Evolutionary conservation across 2,797 vertebrate genomes (phyloP).

Genomic region (Clarias pachynema): DNA sequence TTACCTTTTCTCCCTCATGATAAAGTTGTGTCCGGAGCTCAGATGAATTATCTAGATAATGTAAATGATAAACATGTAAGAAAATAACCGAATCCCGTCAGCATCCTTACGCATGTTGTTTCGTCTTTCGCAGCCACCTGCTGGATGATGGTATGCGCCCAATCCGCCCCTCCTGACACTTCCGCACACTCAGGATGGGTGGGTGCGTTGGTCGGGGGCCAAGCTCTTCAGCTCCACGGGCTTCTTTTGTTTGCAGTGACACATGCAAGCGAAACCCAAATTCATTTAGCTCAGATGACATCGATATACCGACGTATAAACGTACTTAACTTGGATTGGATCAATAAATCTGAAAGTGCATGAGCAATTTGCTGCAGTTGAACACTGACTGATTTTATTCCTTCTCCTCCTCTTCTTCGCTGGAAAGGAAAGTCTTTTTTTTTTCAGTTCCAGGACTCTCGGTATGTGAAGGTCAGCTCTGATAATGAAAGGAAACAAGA

Average conservation of each 20-base stretch:
- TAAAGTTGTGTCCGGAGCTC: background rate
- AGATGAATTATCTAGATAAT: background rate
- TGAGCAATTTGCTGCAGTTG: background rate
- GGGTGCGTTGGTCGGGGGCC: background rate
- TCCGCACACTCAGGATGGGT: background rate
- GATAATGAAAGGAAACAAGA: constrained; percentile 14
- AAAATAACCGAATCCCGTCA: background rate
- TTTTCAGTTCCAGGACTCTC: background rate
- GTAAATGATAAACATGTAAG: no score
- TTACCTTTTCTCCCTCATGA: background rate
- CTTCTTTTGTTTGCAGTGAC: background rate
- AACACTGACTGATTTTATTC: background rate
- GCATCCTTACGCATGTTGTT: background rate
- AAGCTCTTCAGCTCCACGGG: background rate
- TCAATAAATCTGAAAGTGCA: background rate
- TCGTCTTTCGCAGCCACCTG: constrained; percentile 2
- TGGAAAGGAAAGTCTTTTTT: background rate
- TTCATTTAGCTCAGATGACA: background rate
- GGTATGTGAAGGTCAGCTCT: background rate
- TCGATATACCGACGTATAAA: background rate
- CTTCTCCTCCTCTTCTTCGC: background rate
- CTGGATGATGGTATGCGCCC: constrained; percentile 19
- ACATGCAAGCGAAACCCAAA: background rate
- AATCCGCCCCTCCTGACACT: background rate
- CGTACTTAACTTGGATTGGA: background rate